Conservation (phyloP, 2,888 invertebrate species). For the Drosophila multiciliata region DNA sequence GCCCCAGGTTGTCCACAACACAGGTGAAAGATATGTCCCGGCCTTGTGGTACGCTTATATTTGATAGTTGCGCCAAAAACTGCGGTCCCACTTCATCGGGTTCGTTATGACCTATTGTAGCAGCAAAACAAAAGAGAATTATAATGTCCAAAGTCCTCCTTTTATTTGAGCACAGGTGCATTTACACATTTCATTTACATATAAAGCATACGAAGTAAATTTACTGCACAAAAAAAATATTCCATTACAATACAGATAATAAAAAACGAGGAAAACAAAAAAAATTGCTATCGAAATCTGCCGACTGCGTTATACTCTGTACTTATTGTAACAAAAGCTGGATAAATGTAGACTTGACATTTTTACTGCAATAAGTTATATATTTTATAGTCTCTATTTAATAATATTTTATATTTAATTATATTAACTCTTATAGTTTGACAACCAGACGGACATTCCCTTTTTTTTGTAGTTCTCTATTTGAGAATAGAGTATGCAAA, state of each 20-base stretch:
- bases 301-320: background rate
- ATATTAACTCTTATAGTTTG: background rate
- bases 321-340: background rate
- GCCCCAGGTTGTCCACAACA: constrained; percentile 94
- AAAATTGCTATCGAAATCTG: no score
- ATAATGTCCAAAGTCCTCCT: constrained; percentile 4
- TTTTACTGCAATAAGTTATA: background rate
- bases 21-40: constrained; percentile 95
- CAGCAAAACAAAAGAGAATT: constrained; percentile 17
- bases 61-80: constrained; percentile 93
- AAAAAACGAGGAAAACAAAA: background rate
- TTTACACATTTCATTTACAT: constrained; percentile 2
- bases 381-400: background rate
- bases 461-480: background rate
- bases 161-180: constrained; percentile 27
- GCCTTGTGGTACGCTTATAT: constrained; percentile 94
- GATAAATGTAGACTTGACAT: background rate
- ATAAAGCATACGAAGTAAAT: constrained; percentile 4
- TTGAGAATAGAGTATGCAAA: background rate
- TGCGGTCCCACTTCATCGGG: constrained; percentile 89
- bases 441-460: background rate
- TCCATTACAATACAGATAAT: background rate
- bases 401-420: background rate
- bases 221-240: background rate
- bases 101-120: constrained; percentile 88